A percentile compares a stretch with the other conserved stretches of the same genome.
phyloP scores from a whole-genome alignment of 2,797 vertebrate species.

The Leptoclinus maculatus region DNA sequence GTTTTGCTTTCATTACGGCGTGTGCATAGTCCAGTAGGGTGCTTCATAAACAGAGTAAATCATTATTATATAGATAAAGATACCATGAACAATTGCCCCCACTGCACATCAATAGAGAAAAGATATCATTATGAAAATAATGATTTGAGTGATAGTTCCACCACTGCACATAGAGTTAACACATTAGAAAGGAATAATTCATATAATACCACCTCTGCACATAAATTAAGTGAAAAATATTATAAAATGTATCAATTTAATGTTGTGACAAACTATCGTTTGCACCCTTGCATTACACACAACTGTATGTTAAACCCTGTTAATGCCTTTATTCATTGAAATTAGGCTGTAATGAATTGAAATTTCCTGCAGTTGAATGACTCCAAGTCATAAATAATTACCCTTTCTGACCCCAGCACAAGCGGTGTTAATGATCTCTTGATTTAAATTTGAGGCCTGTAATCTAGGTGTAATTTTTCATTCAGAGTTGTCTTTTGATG shows the following conservation, averaged over 20 bases:
- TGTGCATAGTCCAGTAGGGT: too few relatives aligned
- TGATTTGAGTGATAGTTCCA: not conserved
- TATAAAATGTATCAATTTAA: not conserved
- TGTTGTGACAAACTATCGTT: not conserved
- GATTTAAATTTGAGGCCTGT: not conserved
- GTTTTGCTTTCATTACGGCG: too few relatives aligned
- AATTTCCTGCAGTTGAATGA: not conserved
- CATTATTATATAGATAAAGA: not conserved
- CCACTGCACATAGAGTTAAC: too few relatives aligned
- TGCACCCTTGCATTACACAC: not conserved
- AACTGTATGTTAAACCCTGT: not conserved
- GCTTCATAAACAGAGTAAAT: not conserved
- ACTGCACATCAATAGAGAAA: too few relatives aligned
- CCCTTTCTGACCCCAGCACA: not conserved
- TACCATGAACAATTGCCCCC: too few relatives aligned
- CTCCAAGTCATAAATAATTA: not conserved
- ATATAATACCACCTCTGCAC: not conserved
- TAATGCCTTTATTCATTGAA: not conserved
- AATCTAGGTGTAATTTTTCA: not conserved
- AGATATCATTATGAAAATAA: not conserved
- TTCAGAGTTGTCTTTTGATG: constrained; percentile 2
- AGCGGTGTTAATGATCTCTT: not conserved
- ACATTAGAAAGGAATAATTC: not conserved
- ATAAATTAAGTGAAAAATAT: not conserved
- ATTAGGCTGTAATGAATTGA: not conserved